A percentile compares a stretch with the other conserved stretches of the same genome.
phyloP scores from a whole-genome alignment of 2,797 vertebrate genomes.

The Paedocypris micromegethes region DNA sequence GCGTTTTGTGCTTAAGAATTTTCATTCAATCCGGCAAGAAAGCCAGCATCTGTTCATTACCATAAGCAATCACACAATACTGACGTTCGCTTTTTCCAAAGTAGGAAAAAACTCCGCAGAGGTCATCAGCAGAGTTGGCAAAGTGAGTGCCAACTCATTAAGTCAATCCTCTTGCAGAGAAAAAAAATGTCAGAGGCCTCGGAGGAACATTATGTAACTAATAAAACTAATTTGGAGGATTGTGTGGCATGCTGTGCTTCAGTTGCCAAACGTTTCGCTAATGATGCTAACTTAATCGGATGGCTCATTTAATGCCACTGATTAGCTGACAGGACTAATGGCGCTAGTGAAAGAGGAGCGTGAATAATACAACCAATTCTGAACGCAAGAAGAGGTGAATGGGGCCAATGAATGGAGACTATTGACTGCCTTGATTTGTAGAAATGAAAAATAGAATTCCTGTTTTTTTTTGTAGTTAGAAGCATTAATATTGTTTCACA shows the following conservation, averaged over 20 bases:
- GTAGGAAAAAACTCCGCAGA: conserved; percentile 22
- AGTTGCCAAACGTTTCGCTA: conserved; percentile 49
- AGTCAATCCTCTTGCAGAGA: conserved; percentile 44
- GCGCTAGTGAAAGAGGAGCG: not conserved
- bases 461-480: too few relatives aligned
- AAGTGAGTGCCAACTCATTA: conserved; percentile 33
- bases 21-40: conserved; percentile 12
- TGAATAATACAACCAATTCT: conserved; percentile 22
- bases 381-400: conserved; percentile 1
- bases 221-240: conserved; percentile 57
- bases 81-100: conserved; percentile 7
- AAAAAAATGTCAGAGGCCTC: conserved; percentile 35
- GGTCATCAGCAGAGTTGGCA: conserved; percentile 28
- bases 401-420: not conserved
- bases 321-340: conserved; percentile 46
- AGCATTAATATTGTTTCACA: too few relatives aligned
- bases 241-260: conserved; percentile 39
- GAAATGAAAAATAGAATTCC: not conserved
- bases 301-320: conserved; percentile 55
- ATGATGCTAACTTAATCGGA: conserved; percentile 63
- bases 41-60: conserved; percentile 11
- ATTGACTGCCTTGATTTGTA: not conserved
- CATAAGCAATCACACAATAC: conserved; percentile 24
- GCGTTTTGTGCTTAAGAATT: not conserved
- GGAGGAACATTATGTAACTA: conserved; percentile 44